Conservation (phyloP, 2,113 vertebrate species). For the Rana temporaria region DNA sequence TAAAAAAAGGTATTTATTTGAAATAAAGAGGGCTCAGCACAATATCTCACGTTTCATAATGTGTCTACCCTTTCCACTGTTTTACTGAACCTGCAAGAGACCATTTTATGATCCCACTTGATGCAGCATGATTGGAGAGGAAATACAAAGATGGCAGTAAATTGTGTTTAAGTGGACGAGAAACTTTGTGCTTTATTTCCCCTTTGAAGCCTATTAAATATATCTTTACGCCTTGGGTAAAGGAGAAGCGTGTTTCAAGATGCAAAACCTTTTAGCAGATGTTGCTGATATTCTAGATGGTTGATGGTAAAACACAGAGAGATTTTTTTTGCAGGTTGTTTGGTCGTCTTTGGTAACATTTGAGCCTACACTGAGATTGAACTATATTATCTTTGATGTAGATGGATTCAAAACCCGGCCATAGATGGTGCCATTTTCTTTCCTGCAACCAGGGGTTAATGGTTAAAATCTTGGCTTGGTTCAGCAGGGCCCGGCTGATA, state of each 20-base stretch:
- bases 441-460: too few relatives aligned
- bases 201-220: conserved; percentile 56
- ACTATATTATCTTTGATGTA: conserved; percentile 15
- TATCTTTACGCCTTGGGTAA: conserved; percentile 48
- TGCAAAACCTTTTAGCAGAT: conserved; percentile 50
- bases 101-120: conserved; percentile 48
- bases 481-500: too few relatives aligned
- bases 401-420: too few relatives aligned
- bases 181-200: conserved; percentile 49
- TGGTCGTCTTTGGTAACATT: conserved; percentile 28
- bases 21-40: not conserved
- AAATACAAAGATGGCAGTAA: conserved; percentile 51
- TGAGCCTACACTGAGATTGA: not conserved
- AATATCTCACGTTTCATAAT: conserved; percentile 28
- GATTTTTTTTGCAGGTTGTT: not conserved
- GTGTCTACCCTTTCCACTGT: conserved; percentile 41
- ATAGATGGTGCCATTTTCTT: too few relatives aligned
- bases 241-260: conserved; percentile 34
- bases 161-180: conserved; percentile 52
- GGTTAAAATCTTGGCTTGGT: too few relatives aligned
- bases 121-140: conserved; percentile 45
- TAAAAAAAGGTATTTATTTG: conserved; percentile 39
- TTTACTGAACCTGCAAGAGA: conserved; percentile 42
- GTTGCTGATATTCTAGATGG: conserved; percentile 45
- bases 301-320: conserved; percentile 8